Conservation (phyloP, 2,113 vertebrate genomes). For the Chelonoidis abingdonii region DNA sequence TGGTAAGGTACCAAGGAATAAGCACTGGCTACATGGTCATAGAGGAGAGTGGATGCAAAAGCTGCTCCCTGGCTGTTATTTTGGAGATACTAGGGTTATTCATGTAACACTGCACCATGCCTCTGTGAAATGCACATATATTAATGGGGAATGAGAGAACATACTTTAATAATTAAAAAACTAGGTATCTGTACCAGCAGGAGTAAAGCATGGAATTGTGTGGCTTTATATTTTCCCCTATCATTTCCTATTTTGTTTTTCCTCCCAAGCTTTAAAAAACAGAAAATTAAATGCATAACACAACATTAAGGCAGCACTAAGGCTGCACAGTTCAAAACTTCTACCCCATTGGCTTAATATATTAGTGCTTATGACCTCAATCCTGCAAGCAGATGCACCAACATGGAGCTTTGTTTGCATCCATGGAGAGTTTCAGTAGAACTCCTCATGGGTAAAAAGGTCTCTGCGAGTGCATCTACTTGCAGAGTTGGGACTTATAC, state of each 20-base stretch:
- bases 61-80: background rate
- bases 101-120: too few relatives aligned
- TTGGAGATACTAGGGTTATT: background rate
- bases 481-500: background rate
- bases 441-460: background rate
- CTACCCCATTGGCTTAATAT: background rate
- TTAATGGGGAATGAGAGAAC: background rate
- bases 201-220: background rate
- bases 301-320: background rate
- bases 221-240: background rate
- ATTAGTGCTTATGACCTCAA: background rate
- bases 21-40: too few relatives aligned
- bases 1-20: too few relatives aligned
- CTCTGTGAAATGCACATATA: background rate
- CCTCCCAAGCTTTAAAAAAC: background rate
- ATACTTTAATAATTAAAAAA: background rate
- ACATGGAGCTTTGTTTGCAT: background rate
- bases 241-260: background rate
- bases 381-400: background rate
- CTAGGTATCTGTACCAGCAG: background rate
- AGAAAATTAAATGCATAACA: background rate
- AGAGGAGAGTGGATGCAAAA: background rate
- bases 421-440: background rate
- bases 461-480: fast-evolving
- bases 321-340: background rate